phyloP scores from a whole-genome alignment of 2,888 invertebrate genomes.

The Scaptomyza cyrtandrae region DNA sequence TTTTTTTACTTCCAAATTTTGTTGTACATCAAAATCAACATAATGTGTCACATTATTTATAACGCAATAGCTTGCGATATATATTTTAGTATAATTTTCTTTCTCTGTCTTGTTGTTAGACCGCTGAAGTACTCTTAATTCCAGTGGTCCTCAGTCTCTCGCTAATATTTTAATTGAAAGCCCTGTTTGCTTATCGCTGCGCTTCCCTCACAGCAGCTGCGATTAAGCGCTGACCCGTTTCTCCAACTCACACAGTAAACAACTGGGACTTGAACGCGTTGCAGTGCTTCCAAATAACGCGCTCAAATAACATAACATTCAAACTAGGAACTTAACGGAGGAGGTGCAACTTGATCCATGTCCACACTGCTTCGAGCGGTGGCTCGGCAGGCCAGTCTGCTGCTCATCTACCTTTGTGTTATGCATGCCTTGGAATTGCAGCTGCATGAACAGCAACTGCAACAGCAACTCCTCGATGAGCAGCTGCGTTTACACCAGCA shows the following conservation, averaged over 20 bases:
- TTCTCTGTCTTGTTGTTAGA: neutral
- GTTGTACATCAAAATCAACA: too few relatives aligned
- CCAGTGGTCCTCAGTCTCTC: slow-evolving; percentile 29
- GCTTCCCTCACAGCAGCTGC: slow-evolving; percentile 35
- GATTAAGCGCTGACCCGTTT: slow-evolving; percentile 68
- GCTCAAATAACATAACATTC: neutral
- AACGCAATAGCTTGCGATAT: neutral
- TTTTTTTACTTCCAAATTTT: too few relatives aligned
- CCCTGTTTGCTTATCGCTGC: slow-evolving; percentile 62
- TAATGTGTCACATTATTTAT: too few relatives aligned
- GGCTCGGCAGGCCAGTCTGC: slow-evolving; percentile 63
- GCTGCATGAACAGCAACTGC: slow-evolving; percentile 60
- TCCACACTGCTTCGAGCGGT: slow-evolving; percentile 60
- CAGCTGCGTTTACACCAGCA: slow-evolving; percentile 55
- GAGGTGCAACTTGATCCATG: slow-evolving; percentile 48
- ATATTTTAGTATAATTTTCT: neutral
- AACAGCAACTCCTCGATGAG: slow-evolving; percentile 59
- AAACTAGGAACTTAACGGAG: neutral
- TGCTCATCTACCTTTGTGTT: slow-evolving; percentile 65
- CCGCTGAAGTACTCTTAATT: slow-evolving; percentile 57
- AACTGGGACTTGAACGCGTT: slow-evolving; percentile 52
- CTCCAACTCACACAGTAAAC: slow-evolving; percentile 63
- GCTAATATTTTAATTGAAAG: slow-evolving; percentile 67
- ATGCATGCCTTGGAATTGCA: slow-evolving; percentile 64
- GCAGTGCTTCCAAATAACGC: slow-evolving; percentile 24